Percentiles rank a stretch among this genome's conserved stretches.
Conservation (phyloP, 2,888 invertebrate species). For the Eupithecia dodoneata region DNA sequence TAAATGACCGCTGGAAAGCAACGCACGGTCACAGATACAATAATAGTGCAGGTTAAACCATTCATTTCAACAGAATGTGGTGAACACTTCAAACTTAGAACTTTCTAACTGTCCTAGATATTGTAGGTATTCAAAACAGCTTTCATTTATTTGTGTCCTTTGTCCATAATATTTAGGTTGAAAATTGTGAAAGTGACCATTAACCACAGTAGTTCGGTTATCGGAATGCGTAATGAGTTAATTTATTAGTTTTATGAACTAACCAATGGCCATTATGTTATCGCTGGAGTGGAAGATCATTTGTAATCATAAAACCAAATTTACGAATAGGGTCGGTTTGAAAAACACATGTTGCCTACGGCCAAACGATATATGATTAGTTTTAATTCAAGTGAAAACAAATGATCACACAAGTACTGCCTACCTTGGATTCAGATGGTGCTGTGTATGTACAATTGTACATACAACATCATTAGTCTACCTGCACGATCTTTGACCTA, state of each 20-base stretch:
- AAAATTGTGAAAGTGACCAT: conserved; percentile 14
- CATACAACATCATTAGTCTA: not conserved
- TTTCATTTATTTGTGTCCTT: conserved; percentile 13
- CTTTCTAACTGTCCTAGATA: conserved; percentile 1
- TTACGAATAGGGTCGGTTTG: not conserved
- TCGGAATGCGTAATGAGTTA: conserved; percentile 14
- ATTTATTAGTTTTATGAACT: conserved; percentile 32
- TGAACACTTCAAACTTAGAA: conserved; percentile 10
- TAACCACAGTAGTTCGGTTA: conserved; percentile 7
- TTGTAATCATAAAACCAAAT: conserved; percentile 8
- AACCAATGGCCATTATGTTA: conserved; percentile 16
- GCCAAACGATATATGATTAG: not conserved
- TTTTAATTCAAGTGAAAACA: conserved; percentile 8
- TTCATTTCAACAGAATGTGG: conserved; percentile 10
- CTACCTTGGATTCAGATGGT: not conserved
- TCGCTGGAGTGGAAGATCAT: conserved; percentile 7
- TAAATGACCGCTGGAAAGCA: not conserved
- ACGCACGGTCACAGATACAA: too few species aligned
- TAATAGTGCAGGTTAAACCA: not conserved
- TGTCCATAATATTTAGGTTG: not conserved
- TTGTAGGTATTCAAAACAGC: not conserved
- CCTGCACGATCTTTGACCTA: not conserved
- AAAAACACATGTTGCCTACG: not conserved
- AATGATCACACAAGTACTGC: not conserved
- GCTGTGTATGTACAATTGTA: not conserved